Percentiles rank a stretch among this genome's conserved stretches.
Conservation (phyloP, 2,797 vertebrate species). For the Pseudochaenichthys georgianus region DNA sequence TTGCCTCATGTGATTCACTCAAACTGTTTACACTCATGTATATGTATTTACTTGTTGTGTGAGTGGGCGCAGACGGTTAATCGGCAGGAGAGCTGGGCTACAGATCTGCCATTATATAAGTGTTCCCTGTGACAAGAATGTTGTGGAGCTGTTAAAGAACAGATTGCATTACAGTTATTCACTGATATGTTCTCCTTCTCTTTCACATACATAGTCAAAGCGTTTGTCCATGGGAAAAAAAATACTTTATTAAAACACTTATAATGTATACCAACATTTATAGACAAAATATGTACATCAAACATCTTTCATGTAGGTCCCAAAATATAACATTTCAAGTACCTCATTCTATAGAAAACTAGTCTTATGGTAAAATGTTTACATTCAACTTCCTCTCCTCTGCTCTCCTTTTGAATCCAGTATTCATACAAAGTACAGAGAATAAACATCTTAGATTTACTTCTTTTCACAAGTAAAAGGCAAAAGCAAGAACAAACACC, state of each 20-base stretch:
- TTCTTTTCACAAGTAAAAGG: slow-evolving; percentile 94
- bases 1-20: slow-evolving; percentile 41
- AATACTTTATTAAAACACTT: slow-evolving; percentile 95
- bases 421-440: slow-evolving; percentile 89
- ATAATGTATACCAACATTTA: slow-evolving; percentile 94
- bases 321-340: slow-evolving; percentile 98
- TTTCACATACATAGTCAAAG: slow-evolving; percentile 33
- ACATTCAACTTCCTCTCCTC: slow-evolving; percentile 92
- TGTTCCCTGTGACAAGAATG: slow-evolving; percentile 50
- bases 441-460: slow-evolving; percentile 84
- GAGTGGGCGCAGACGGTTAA: slow-evolving; percentile 45
- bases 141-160: slow-evolving; percentile 32
- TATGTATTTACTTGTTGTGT: slow-evolving; percentile 43
- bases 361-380: slow-evolving; percentile 90
- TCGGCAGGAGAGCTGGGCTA: slow-evolving; percentile 46
- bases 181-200: background rate
- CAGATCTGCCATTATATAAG: slow-evolving; percentile 58
- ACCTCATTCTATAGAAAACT: slow-evolving; percentile 96
- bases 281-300: slow-evolving; percentile 99
- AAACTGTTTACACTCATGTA: slow-evolving; percentile 23
- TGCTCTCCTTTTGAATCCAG: slow-evolving; percentile 88
- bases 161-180: slow-evolving; percentile 28
- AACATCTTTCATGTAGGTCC: slow-evolving; percentile 93
- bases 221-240: slow-evolving; percentile 94
- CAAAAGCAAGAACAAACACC: slow-evolving; percentile 93